Evolutionary conservation across 2,797 vertebrate genomes (phyloP).

Genomic region (Manis pentadactyla): DNA sequence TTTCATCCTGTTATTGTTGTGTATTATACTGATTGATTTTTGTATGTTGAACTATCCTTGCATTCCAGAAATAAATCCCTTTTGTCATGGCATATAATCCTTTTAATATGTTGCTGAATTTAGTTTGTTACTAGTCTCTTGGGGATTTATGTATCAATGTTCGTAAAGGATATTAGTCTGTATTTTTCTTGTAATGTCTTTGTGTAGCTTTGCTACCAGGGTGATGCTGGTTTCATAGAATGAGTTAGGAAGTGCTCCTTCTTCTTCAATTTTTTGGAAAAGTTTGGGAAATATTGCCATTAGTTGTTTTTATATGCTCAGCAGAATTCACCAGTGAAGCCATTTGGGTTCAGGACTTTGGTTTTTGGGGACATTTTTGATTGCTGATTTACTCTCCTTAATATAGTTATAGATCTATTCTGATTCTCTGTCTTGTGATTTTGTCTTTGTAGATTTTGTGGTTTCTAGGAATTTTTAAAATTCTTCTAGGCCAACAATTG

Average conservation of each 20-base stretch:
- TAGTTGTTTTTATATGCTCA: background rate
- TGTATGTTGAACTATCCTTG: background rate
- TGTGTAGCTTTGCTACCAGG: background rate
- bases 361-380: background rate
- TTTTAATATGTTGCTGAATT: background rate
- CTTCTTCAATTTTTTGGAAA: background rate
- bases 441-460: background rate
- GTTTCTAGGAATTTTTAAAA: background rate
- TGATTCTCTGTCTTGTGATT: background rate
- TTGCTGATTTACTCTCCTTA: background rate
- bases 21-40: background rate
- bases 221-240: background rate
- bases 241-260: background rate
- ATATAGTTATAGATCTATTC: background rate
- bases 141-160: background rate
- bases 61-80: background rate
- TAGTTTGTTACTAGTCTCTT: background rate
- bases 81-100: background rate
- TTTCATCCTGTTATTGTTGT: background rate
- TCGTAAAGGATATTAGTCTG: background rate
- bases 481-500: background rate
- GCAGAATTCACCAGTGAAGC: background rate
- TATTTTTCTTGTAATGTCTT: background rate
- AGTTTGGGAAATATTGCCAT: background rate
- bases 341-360: background rate